Conservation (phyloP, 2,888 invertebrate species). For the Drosophila pullipes region DNA sequence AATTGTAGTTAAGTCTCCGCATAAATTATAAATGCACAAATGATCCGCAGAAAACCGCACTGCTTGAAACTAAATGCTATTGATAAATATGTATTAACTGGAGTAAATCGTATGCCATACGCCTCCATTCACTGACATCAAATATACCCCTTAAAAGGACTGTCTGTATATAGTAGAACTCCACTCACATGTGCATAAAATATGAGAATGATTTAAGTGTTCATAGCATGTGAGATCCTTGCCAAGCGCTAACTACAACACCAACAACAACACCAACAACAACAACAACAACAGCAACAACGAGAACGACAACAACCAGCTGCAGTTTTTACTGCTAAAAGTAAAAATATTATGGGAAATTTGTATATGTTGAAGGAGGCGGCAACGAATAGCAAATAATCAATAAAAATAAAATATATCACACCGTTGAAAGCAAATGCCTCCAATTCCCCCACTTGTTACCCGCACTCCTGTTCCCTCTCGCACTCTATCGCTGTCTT, state of each 20-base stretch:
- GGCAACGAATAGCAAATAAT: conserved; percentile 68
- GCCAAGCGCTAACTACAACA: conserved; percentile 35
- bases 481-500: conserved; percentile 8
- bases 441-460: conserved; percentile 22
- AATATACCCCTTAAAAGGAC: conserved; percentile 3
- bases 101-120: conserved; percentile 11
- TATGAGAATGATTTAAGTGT: conserved; percentile 79
- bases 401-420: conserved; percentile 81
- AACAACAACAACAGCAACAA: conserved; percentile 17
- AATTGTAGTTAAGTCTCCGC: background rate
- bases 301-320: background rate
- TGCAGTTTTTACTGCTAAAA: conserved; percentile 48
- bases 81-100: conserved; percentile 13
- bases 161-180: conserved; percentile 6
- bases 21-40: background rate
- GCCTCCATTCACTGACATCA: conserved; percentile 1
- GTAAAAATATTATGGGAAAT: conserved; percentile 71
- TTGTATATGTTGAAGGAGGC: conserved; percentile 59
- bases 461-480: background rate
- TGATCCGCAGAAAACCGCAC: background rate
- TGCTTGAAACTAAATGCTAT: background rate
- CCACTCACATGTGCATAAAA: conserved; percentile 63
- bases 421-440: conserved; percentile 70
- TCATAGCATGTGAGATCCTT: conserved; percentile 72
- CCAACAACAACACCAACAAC: conserved; percentile 5